phyloP scores from a whole-genome alignment of 2,797 vertebrate genomes.

The Xiphorhynchus erythropygius region DNA sequence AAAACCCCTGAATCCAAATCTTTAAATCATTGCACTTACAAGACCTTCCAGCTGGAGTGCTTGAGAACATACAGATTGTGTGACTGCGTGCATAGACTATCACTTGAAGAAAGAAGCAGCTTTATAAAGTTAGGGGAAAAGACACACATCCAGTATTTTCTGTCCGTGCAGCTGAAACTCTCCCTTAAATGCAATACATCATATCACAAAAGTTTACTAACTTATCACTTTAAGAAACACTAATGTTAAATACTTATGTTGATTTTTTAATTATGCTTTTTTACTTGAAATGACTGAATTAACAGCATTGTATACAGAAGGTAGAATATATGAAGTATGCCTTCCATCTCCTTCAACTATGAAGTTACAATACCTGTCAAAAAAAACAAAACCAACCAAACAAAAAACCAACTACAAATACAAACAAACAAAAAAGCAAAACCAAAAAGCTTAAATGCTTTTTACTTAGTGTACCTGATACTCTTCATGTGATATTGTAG shows the following conservation, averaged over 20 bases:
- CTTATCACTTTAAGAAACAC: background rate
- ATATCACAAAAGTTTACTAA: background rate
- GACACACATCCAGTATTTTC: background rate
- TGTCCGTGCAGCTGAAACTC: background rate
- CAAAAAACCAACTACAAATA: no score
- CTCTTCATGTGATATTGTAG: slow-evolving; percentile 70
- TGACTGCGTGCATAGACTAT: background rate
- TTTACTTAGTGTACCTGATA: slow-evolving; percentile 82
- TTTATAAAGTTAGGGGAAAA: background rate
- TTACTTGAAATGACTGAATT: background rate
- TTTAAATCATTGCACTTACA: background rate
- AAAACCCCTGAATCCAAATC: background rate
- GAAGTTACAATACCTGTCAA: background rate
- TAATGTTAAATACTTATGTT: background rate
- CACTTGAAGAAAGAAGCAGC: background rate
- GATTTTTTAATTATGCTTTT: background rate
- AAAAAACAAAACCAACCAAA: background rate
- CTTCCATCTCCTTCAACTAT: background rate
- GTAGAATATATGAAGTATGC: background rate
- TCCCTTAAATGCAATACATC: background rate
- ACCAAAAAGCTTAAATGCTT: background rate
- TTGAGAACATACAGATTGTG: background rate
- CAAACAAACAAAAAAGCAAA: background rate
- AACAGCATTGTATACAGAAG: background rate
- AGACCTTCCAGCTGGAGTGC: background rate